A percentile compares a stretch with the other conserved stretches of the same genome.
These are phyloP conservation scores for Papilio elwesi DNA, from an alignment of 2,888 invertebrate species.

Conservation along the genomic window DNA sequence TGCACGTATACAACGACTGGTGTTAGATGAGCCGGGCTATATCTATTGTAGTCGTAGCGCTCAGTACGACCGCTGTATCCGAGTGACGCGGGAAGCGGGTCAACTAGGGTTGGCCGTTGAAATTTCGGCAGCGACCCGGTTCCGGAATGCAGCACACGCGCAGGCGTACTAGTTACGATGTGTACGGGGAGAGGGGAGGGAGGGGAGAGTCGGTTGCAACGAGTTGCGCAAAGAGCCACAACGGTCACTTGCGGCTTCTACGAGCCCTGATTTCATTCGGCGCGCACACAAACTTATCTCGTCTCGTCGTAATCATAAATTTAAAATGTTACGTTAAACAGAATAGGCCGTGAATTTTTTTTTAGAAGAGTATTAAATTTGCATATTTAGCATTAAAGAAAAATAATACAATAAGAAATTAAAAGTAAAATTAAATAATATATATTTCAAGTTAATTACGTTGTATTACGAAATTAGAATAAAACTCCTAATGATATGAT, in stretches of 20 bases:
- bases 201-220: constrained; percentile 67
- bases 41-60: constrained; percentile 52
- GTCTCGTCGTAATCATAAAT: background rate
- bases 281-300: constrained; percentile 24
- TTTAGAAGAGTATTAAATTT: background rate
- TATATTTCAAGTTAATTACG: too few species aligned
- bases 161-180: constrained; percentile 68
- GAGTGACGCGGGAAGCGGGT: constrained; percentile 59
- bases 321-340: background rate
- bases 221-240: constrained; percentile 81
- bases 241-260: constrained; percentile 62
- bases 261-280: constrained; percentile 54
- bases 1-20: constrained; percentile 71
- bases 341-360: background rate
- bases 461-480: too few species aligned
- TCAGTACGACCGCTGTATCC: constrained; percentile 39
- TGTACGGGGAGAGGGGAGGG: constrained; percentile 46
- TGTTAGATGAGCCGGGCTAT: constrained; percentile 55
- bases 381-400: background rate
- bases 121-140: constrained; percentile 82
- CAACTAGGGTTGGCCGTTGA: constrained; percentile 59
- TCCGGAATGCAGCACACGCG: constrained; percentile 81
- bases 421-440: background rate
- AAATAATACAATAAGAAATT: background rate
- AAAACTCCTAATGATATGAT: too few species aligned